These are phyloP conservation scores for Subacronicta megacephala DNA, from an alignment of 2,888 invertebrate genomes.

Conservation along the genomic window DNA sequence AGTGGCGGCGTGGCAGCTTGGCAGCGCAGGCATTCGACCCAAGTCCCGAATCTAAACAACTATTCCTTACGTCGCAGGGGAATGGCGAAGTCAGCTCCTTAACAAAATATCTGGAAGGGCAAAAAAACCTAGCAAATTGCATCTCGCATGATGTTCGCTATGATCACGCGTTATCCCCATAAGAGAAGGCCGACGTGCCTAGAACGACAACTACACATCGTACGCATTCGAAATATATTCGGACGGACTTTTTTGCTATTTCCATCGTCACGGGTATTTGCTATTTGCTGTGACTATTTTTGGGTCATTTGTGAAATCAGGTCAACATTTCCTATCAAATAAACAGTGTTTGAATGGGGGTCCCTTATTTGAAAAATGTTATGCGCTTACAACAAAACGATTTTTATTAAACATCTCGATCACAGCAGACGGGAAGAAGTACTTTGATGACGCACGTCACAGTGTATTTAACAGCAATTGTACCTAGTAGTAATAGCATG, in stretches of 20 bases:
- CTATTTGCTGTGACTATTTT: slow-evolving; percentile 48
- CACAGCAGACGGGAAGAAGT: not conserved
- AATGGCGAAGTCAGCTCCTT: slow-evolving; percentile 53
- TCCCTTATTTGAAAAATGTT: slow-evolving; percentile 3
- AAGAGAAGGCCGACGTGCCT: slow-evolving; percentile 51
- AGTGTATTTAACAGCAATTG: not conserved
- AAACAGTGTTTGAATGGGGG: slow-evolving; percentile 28
- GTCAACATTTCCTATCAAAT: slow-evolving; percentile 33
- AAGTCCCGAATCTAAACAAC: slow-evolving; percentile 57
- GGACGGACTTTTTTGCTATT: slow-evolving; percentile 47
- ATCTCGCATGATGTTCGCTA: slow-evolving; percentile 58
- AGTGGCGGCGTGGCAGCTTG: slow-evolving; percentile 7
- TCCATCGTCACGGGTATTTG: slow-evolving; percentile 33
- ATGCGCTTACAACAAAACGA: slow-evolving; percentile 3
- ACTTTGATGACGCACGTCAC: not conserved
- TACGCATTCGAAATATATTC: slow-evolving; percentile 48
- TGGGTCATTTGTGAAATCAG: slow-evolving; percentile 51
- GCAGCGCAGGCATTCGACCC: slow-evolving; percentile 28
- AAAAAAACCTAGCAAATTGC: slow-evolving; percentile 60
- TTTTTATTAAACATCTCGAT: not conserved
- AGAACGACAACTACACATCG: slow-evolving; percentile 44
- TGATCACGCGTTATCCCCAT: slow-evolving; percentile 63
- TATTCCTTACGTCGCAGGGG: slow-evolving; percentile 56
- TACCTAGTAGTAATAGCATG: not conserved
- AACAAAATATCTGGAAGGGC: slow-evolving; percentile 50